These are phyloP conservation scores for Diabrotica undecimpunctata DNA, from an alignment of 1,140 invertebrate species.

Conservation along the genomic window DNA sequence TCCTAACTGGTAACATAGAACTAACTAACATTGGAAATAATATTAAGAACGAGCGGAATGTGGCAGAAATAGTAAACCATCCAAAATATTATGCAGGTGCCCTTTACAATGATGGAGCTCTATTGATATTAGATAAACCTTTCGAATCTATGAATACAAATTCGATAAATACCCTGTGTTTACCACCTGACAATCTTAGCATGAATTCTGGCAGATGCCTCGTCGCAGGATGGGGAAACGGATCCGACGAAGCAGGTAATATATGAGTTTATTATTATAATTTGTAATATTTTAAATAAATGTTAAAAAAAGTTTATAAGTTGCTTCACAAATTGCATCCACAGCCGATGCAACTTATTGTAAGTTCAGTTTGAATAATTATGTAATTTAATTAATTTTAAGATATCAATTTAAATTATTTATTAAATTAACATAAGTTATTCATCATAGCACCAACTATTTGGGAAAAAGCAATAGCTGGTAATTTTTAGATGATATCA, in stretches of 20 bases:
- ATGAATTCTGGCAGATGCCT: slow-evolving; percentile 54
- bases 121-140: slow-evolving; percentile 54
- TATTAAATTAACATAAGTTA: too few species aligned
- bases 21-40: slow-evolving; percentile 60
- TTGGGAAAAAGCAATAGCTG: too few species aligned
- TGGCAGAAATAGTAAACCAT: slow-evolving; percentile 55
- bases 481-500: too few species aligned
- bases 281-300: too few species aligned
- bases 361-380: too few species aligned
- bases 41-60: slow-evolving; percentile 57
- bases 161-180: slow-evolving; percentile 52
- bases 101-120: slow-evolving; percentile 57
- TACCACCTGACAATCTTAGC: slow-evolving; percentile 45
- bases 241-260: not conserved
- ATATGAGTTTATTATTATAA: too few species aligned
- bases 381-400: too few species aligned
- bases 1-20: slow-evolving; percentile 71
- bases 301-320: too few species aligned
- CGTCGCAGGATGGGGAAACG: slow-evolving; percentile 81
- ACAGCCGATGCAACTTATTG: too few species aligned
- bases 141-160: slow-evolving; percentile 53
- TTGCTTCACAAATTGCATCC: too few species aligned
- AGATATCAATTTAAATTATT: too few species aligned
- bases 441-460: too few species aligned
- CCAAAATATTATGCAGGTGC: slow-evolving; percentile 49